These are phyloP conservation scores for Archilochus colubris DNA, from an alignment of 2,113 vertebrate genomes.

Conservation along the genomic window DNA sequence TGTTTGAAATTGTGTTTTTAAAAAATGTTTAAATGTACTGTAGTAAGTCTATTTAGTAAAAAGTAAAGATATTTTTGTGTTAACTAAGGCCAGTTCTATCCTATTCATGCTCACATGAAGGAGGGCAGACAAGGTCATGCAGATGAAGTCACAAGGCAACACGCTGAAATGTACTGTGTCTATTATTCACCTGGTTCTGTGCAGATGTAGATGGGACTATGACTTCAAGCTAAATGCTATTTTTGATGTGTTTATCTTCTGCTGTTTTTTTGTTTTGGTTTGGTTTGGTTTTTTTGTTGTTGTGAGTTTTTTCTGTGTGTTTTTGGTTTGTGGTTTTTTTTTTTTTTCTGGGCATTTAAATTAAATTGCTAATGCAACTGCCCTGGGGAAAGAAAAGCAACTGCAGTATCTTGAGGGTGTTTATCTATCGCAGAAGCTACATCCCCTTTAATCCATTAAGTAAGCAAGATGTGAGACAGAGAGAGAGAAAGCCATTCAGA, in stretches of 20 bases:
- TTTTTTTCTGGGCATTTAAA: neutral
- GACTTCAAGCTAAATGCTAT: neutral
- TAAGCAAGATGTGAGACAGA: neutral
- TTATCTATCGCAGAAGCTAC: conserved; percentile 5
- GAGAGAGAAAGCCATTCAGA: conserved; percentile 18
- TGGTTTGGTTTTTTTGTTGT: too few species aligned
- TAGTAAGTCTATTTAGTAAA: neutral
- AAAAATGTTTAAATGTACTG: neutral
- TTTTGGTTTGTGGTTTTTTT: too few species aligned
- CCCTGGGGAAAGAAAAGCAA: conserved; percentile 2
- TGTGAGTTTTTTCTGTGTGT: too few species aligned
- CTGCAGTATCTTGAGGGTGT: neutral
- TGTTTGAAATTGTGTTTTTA: neutral
- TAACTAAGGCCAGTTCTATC: neutral
- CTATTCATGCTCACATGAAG: neutral
- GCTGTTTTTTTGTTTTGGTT: neutral
- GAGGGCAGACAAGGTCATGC: neutral
- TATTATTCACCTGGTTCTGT: neutral
- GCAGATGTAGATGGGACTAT: neutral
- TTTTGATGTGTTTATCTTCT: neutral
- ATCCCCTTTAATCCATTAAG: conserved; percentile 2
- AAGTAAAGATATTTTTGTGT: neutral
- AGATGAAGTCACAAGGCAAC: neutral
- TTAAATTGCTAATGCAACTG: conserved; percentile 19
- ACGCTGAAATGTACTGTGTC: neutral